Conservation (phyloP, 2,888 invertebrate species). For the Lasioglossum vierecki region DNA sequence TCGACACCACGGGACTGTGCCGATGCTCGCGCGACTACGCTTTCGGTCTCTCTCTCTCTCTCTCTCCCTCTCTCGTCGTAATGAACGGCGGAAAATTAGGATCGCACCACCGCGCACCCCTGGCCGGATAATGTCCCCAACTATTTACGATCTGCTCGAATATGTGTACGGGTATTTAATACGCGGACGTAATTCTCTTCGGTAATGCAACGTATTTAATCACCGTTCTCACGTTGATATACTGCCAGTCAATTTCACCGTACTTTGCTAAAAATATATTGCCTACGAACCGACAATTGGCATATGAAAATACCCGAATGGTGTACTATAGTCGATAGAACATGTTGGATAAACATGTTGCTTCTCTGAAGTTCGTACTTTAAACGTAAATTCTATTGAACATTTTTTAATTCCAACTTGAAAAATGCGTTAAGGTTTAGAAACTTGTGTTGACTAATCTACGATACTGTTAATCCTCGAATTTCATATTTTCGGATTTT, state of each 20-base stretch:
- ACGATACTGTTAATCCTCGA: no score
- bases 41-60: neutral
- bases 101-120: neutral
- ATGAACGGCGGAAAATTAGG: slow-evolving; percentile 31
- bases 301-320: neutral
- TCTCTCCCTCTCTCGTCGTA: neutral
- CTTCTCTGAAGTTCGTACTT: neutral
- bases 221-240: neutral
- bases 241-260: neutral
- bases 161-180: slow-evolving; percentile 13
- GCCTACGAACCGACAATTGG: neutral
- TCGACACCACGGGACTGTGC: neutral
- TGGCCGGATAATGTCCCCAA: slow-evolving; percentile 5
- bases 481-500: no score
- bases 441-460: no score
- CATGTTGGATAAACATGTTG: neutral
- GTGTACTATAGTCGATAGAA: neutral
- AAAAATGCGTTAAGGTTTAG: no score
- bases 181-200: slow-evolving; percentile 4
- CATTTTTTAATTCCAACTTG: neutral
- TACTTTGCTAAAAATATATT: neutral
- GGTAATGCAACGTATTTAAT: slow-evolving; percentile 8
- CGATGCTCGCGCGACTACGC: neutral
- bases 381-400: neutral
- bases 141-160: slow-evolving; percentile 8